Conservation (phyloP, 2,797 vertebrate genomes). For the Potorous gilbertii region DNA sequence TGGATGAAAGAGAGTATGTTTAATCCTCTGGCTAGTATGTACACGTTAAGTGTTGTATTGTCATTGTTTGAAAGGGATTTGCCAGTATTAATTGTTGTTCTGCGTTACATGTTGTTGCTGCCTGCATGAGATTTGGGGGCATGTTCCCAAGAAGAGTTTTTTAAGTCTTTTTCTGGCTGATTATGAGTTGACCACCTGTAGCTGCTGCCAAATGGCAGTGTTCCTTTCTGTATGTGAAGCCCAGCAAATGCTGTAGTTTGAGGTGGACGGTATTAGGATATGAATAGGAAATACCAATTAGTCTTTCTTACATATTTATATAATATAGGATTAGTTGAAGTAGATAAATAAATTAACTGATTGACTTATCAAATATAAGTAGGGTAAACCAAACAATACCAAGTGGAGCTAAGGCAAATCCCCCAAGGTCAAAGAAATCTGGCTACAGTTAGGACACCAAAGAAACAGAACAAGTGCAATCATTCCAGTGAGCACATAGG, state of each 20-base stretch:
- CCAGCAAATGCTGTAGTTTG: neutral
- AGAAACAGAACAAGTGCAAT: neutral
- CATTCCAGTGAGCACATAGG: neutral
- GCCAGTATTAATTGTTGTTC: neutral
- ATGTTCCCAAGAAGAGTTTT: neutral
- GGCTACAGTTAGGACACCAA: neutral
- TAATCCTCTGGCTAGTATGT: constrained; percentile 32
- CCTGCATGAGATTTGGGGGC: neutral
- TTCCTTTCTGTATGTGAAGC: neutral
- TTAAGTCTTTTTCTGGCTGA: neutral
- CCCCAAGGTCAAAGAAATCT: neutral
- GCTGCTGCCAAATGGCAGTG: neutral
- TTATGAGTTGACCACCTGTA: neutral
- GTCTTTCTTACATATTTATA: neutral
- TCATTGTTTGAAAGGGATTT: constrained; percentile 18
- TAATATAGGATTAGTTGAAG: neutral
- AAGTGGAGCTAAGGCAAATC: neutral
- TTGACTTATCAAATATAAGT: constrained; percentile 12
- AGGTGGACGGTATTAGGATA: neutral
- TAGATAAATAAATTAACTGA: neutral
- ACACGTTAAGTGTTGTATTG: neutral
- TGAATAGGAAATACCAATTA: neutral
- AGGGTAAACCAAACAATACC: constrained; percentile 18
- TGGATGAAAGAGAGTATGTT: constrained; percentile 25
- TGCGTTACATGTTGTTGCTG: neutral